A percentile compares a stretch with the other conserved stretches of the same genome.
These are phyloP conservation scores for Tipula confusa DNA, from an alignment of 2,888 invertebrate species.

Conservation along the genomic window DNA sequence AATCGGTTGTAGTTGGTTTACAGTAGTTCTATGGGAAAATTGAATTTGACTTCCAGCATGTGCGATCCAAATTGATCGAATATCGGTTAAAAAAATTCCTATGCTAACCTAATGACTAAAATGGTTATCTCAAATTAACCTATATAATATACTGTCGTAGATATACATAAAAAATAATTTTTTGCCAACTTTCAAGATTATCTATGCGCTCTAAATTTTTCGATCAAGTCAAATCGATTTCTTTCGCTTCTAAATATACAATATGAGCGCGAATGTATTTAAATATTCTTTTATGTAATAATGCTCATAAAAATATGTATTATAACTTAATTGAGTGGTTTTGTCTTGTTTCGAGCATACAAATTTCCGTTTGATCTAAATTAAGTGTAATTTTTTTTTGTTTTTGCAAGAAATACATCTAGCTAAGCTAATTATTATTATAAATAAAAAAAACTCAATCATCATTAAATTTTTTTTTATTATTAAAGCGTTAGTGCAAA, in stretches of 20 bases:
- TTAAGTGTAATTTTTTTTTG: background rate
- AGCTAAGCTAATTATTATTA: background rate
- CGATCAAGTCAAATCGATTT: background rate
- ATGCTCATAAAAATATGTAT: background rate
- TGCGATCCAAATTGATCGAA: background rate
- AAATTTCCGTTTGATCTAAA: slow-evolving; percentile 20
- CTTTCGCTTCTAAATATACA: background rate
- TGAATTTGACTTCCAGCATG: background rate
- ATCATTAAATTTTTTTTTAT: background rate
- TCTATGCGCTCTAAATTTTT: background rate
- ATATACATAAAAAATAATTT: background rate
- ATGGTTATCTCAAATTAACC: background rate
- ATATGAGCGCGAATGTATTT: too few relatives aligned
- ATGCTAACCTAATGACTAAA: background rate
- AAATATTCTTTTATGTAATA: too few relatives aligned
- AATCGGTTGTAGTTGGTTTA: too few relatives aligned
- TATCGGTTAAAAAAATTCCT: background rate
- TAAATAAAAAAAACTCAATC: background rate
- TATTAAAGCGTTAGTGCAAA: background rate
- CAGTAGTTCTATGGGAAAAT: background rate
- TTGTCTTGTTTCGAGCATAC: background rate
- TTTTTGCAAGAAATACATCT: background rate
- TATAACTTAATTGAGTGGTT: background rate
- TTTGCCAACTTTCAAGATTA: background rate
- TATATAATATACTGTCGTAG: background rate